Conservation (phyloP, 1,140 invertebrate genomes). For the Drosophila pachea region DNA sequence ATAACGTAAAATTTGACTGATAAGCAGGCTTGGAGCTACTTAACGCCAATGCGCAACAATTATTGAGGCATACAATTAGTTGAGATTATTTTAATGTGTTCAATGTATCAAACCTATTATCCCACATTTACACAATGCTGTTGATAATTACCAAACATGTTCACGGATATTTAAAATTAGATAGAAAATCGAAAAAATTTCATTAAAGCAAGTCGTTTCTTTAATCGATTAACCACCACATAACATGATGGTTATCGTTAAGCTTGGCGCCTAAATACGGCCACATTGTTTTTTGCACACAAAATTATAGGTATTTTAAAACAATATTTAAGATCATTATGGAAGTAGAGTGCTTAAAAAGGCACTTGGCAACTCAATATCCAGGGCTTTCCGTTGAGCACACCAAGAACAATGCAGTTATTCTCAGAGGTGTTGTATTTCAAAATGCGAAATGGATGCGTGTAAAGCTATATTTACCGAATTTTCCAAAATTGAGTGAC, state of each 20-base stretch:
- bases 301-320: not conserved
- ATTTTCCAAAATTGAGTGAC: conserved; percentile 38
- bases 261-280: not conserved
- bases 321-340: not conserved
- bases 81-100: conserved; percentile 30
- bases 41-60: conserved; percentile 13
- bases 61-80: not conserved
- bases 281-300: conserved; percentile 4
- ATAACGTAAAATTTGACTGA: conserved; percentile 43
- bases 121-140: no score
- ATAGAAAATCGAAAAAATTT: not conserved
- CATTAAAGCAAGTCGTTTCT: not conserved
- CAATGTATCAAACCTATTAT: not conserved
- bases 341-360: not conserved
- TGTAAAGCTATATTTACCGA: conserved; percentile 47
- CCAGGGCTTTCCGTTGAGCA: conserved; percentile 35
- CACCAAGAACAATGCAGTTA: conserved; percentile 7
- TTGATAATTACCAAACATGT: no score
- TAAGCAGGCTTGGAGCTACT: conserved; percentile 17
- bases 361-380: conserved; percentile 27
- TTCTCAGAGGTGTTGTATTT: conserved; percentile 42
- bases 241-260: not conserved
- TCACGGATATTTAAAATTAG: conserved; percentile 9
- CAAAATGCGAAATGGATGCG: conserved; percentile 29
- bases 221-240: conserved; percentile 27